phyloP scores from a whole-genome alignment of 1,140 invertebrate species.

The Calephelis virginiensis region DNA sequence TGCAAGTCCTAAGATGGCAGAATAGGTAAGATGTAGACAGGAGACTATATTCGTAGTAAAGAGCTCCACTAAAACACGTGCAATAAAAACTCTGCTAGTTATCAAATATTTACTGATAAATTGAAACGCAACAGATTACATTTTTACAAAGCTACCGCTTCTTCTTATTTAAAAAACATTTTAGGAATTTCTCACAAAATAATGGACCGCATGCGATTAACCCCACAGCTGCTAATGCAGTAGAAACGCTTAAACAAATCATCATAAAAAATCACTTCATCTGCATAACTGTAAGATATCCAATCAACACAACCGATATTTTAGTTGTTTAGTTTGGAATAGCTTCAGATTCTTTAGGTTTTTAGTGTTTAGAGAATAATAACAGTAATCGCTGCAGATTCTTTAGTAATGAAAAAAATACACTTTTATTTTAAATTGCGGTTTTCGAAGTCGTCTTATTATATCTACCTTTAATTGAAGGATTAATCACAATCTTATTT shows the following conservation, averaged over 20 bases:
- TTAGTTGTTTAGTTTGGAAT: neutral
- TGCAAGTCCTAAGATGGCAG: no score
- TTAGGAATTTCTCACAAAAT: slow-evolving; percentile 48
- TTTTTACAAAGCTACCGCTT: slow-evolving; percentile 27
- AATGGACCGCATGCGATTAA: slow-evolving; percentile 47
- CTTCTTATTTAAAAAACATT: slow-evolving; percentile 40
- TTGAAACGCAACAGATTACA: neutral
- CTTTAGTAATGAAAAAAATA: neutral
- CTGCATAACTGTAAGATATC: no score
- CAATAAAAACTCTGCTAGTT: neutral
- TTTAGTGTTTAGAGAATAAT: no score
- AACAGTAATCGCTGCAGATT: no score
- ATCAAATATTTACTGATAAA: neutral
- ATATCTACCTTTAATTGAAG: neutral
- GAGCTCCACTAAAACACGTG: no score
- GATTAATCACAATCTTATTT: no score
- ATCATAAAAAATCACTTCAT: slow-evolving; percentile 28
- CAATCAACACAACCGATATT: neutral
- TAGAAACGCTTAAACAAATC: slow-evolving; percentile 51
- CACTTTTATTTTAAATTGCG: neutral
- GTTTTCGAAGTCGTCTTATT: neutral
- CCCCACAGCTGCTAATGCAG: slow-evolving; percentile 41
- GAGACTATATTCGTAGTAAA: no score
- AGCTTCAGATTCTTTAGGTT: neutral
- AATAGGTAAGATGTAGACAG: no score